Evolutionary conservation across 2,888 invertebrate species (phyloP).

Genomic region (Eupithecia centaureata): DNA sequence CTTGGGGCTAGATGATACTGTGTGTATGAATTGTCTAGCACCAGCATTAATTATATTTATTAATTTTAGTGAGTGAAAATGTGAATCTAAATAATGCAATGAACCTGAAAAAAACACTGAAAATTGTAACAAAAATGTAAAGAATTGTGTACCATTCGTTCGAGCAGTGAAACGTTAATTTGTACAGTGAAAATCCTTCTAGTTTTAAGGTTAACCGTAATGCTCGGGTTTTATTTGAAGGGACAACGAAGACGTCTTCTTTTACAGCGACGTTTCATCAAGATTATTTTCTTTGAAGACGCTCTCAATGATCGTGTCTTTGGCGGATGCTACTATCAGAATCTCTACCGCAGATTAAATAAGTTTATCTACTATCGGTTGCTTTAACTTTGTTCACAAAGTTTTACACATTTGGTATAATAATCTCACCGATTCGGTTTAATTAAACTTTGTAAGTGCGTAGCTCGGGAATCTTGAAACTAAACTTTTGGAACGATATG

Average conservation of each 20-base stretch:
- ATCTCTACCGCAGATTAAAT: conserved; percentile 2
- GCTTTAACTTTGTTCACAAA: neutral
- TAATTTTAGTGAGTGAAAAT: no score
- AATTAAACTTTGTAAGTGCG: neutral
- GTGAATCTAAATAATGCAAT: no score
- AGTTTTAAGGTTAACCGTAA: conserved; percentile 1
- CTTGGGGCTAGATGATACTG: no score
- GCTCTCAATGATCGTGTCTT: conserved; percentile 53
- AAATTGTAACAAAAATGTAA: no score
- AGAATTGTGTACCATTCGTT: neutral
- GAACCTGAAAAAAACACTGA: neutral
- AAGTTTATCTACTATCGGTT: neutral
- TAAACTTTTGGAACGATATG: neutral
- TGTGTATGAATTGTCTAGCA: no score
- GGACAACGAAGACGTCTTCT: conserved; percentile 60
- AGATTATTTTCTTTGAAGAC: conserved; percentile 74
- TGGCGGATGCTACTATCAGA: conserved; percentile 52
- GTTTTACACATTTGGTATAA: neutral
- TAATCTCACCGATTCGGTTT: neutral
- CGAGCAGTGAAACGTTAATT: neutral
- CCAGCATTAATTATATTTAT: no score
- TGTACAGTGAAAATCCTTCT: neutral
- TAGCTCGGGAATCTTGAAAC: neutral
- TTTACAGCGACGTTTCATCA: conserved; percentile 76
- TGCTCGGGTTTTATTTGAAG: neutral